Evolutionary conservation across 2,888 invertebrate species (phyloP), one percentile per base, ranked within the genome.

Genomic region (Dysmachus trigonus): DNA sequence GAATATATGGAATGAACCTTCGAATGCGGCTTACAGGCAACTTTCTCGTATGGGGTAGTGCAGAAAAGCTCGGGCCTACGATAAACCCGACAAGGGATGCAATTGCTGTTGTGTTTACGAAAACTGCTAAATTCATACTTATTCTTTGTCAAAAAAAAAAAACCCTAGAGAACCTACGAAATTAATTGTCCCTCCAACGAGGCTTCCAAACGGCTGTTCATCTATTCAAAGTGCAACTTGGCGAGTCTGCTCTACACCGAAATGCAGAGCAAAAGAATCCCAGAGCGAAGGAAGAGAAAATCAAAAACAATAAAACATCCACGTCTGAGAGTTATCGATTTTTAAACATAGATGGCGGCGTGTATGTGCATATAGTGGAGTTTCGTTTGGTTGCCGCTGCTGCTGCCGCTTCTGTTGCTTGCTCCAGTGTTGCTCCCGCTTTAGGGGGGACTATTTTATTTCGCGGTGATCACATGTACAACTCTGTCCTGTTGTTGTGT

Each of bases 301-400:
- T 86, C 81, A 85, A 62, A 62, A 84, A 87, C 86, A 87, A 87
- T 86, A 85, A 87, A 87, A 51, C 85, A 85, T 86, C 30, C 85
- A 86, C 86, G 87, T 87, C 87, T 87, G 87, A 87, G 87, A 86
- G 86, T 77, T 87, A 87, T 87, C 86, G 87, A 87, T 87, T 87
- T 87, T 87, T 87, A 79, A 87, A 85, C 85, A 83, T 87, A 87
- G 85, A 86, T 83, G 47, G 72, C 83, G 35, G 38, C 83, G 74
- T 85, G 71, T 51, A 47, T 85, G 86, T 53, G 74, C 74, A 85
- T 85, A 51, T 74, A 74, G 27, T 33, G 18, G 27, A 71, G 35
- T 84, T 84, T 84, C 47, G 27, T 41, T 81, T 85, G 27, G 71
- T 51, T 85, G 53, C 38, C 38, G 13, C 85, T 73, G 77, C 71